A percentile compares a stretch with the other conserved stretches of the same genome.
Conservation (phyloP, 2,888 invertebrate genomes). For the Piscicola geometra region DNA sequence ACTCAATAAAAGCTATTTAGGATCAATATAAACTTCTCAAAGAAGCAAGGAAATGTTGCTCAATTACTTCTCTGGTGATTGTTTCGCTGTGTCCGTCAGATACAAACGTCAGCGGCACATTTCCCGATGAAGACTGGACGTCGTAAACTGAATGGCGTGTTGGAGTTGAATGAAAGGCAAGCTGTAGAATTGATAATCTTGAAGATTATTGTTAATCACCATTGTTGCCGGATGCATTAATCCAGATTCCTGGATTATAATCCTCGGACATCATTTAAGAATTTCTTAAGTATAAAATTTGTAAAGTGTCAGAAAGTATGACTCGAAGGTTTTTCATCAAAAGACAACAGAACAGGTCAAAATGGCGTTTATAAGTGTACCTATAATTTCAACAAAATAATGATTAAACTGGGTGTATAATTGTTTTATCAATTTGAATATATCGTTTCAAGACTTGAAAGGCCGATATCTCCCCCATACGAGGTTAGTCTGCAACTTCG, state of each 20-base stretch:
- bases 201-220: neutral
- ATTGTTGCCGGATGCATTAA: neutral
- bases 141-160: neutral
- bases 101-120: neutral
- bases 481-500: neutral
- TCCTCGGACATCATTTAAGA: conserved; percentile 38
- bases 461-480: neutral
- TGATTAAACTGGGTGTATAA: neutral
- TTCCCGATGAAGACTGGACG: neutral
- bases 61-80: neutral
- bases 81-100: conserved; percentile 4
- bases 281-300: neutral
- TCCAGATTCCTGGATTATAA: neutral
- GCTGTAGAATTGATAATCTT: neutral
- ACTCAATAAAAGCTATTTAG: too few relatives aligned
- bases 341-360: conserved; percentile 16
- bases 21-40: too few relatives aligned
- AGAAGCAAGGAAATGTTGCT: neutral
- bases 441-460: neutral
- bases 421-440: neutral
- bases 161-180: neutral
- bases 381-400: neutral
- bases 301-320: neutral
- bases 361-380: neutral
- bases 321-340: conserved; percentile 8